These are phyloP conservation scores for rabbit (Oryctolagus cuniculus) DNA, from an alignment of 2,113 vertebrate genomes.

Conservation along the genomic window DNA sequence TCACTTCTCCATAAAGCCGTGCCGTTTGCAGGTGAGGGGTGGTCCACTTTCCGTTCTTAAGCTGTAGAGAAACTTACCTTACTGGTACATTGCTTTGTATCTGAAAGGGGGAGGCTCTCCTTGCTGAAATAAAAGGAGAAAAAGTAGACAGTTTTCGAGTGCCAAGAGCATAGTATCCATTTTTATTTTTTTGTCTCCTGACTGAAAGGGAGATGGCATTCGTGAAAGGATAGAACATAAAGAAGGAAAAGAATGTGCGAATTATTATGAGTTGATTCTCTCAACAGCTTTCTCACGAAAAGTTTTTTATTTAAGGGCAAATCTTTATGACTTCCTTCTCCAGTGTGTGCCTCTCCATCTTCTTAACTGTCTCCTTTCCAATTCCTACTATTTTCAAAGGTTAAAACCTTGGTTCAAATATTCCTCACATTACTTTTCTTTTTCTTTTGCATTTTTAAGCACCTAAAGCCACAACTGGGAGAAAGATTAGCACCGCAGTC, in stretches of 20 bases:
- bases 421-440: not conserved
- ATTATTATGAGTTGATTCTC: conserved; percentile 28
- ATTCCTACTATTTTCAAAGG: conserved; percentile 41
- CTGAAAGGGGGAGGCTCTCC: not conserved
- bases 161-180: not conserved
- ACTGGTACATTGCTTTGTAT: not conserved
- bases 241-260: not conserved
- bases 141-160: not conserved
- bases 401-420: conserved; percentile 25
- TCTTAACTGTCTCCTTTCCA: not conserved
- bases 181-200: conserved; percentile 18
- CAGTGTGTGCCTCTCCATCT: not conserved
- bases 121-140: not conserved
- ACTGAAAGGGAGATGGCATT: not conserved
- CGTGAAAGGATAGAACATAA: not conserved
- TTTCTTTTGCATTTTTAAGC: not conserved
- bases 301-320: not conserved
- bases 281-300: not conserved
- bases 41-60: not conserved
- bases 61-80: not conserved
- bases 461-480: not conserved
- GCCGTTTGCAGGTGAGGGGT: not conserved
- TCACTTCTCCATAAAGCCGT: not conserved
- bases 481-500: not conserved
- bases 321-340: not conserved